Conservation (phyloP, 2,888 invertebrate species). For the Athrips mouffetella region DNA sequence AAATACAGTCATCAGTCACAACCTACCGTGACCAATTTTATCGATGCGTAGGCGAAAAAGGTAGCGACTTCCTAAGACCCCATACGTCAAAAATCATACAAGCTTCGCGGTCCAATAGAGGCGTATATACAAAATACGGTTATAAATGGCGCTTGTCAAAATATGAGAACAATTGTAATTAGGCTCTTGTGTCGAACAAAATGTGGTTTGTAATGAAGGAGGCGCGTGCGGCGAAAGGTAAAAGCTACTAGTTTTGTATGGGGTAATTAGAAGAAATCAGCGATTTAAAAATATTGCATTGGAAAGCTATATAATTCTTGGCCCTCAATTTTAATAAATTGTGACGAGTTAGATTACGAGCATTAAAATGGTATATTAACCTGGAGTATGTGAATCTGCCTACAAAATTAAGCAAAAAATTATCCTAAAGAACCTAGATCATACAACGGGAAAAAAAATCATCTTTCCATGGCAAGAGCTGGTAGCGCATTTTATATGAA, state of each 20-base stretch:
- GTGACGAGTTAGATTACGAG: no score
- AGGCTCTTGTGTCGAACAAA: constrained; percentile 71
- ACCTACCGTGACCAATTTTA: background rate
- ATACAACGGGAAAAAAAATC: no score
- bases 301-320: no score
- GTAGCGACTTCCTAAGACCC: background rate
- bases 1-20: no score
- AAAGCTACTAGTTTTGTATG: constrained; percentile 66
- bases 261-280: no score
- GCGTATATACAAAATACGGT: constrained; percentile 45
- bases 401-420: no score
- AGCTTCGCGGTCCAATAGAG: constrained; percentile 47
- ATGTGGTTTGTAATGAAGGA: constrained; percentile 53
- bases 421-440: no score
- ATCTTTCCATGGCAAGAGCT: no score
- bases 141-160: constrained; percentile 75
- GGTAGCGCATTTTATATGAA: no score
- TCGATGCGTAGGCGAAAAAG: background rate
- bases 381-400: no score
- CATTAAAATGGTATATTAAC: no score
- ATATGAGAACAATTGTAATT: constrained; percentile 73
- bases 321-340: no score
- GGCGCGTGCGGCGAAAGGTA: constrained; percentile 64
- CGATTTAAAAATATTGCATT: background rate
- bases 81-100: constrained; percentile 2